Evolutionary conservation across 2,888 invertebrate genomes (phyloP).

Genomic region (Ichneumon xanthorius): DNA sequence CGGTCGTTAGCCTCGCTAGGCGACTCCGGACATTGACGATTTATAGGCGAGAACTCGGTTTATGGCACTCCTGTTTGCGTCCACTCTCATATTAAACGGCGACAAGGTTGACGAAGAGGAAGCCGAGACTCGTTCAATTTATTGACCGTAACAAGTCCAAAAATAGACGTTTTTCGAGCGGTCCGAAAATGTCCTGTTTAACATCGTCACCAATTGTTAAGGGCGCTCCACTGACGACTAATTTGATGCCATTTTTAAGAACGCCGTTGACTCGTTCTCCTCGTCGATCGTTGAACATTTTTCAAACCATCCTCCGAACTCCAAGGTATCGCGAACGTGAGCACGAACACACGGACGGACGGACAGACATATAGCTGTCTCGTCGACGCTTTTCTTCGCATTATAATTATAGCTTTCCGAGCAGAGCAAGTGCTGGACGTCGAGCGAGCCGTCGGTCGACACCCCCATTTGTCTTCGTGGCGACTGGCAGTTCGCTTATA

Average conservation of each 20-base stretch:
- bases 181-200: not conserved
- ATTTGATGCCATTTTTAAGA: conserved; percentile 30
- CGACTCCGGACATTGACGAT: conserved; percentile 10
- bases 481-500: conserved; percentile 73
- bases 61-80: conserved; percentile 5
- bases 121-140: conserved; percentile 6
- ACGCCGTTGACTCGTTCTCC: not conserved
- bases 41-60: conserved; percentile 30
- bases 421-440: conserved; percentile 80
- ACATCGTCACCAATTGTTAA: not conserved
- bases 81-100: not conserved
- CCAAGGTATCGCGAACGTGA: not conserved
- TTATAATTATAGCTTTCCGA: conserved; percentile 86
- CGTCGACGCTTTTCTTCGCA: conserved; percentile 80
- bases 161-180: conserved; percentile 11
- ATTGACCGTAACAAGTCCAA: conserved; percentile 27
- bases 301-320: conserved; percentile 7
- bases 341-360: not conserved
- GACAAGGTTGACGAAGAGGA: conserved; percentile 35
- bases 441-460: conserved; percentile 85
- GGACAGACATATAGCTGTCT: conserved; percentile 56
- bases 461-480: conserved; percentile 85
- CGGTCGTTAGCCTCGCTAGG: not conserved
- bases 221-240: not conserved
- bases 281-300: conserved; percentile 8